Conservation (phyloP, 2,888 invertebrate species). For the Heliconius sara region DNA sequence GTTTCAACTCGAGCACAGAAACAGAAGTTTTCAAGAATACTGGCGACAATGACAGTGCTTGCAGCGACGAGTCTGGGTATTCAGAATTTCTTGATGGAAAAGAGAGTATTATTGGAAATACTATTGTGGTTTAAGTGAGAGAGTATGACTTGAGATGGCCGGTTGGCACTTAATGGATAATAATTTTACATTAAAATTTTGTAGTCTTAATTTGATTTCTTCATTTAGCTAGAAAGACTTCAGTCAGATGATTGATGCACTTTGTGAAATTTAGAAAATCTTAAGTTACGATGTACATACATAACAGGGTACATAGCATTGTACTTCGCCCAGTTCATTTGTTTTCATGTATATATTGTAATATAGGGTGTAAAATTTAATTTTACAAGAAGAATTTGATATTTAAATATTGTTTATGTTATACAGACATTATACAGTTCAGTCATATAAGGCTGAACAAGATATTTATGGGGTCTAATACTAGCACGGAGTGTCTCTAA, state of each 20-base stretch:
- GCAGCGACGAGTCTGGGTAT: constrained; percentile 96
- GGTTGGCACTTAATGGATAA: constrained; percentile 42
- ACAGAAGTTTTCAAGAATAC: constrained; percentile 78
- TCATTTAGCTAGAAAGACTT: neutral
- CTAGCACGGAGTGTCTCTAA: neutral
- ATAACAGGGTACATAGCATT: constrained; percentile 61
- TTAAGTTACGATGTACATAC: constrained; percentile 53
- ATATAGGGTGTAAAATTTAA: constrained; percentile 53
- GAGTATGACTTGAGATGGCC: constrained; percentile 34
- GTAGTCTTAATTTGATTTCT: neutral
- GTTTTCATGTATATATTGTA: constrained; percentile 75
- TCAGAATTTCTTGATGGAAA: constrained; percentile 88
- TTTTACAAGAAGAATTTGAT: constrained; percentile 40
- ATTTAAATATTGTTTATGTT: constrained; percentile 49
- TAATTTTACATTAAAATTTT: neutral
- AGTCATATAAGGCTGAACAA: neutral
- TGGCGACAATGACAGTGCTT: constrained; percentile 90
- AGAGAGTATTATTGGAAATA: constrained; percentile 78
- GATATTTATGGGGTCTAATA: neutral
- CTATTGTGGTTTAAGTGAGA: constrained; percentile 75
- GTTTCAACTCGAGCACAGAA: constrained; percentile 71
- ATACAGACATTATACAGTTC: constrained; percentile 5
- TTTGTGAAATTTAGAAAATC: neutral
- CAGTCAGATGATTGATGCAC: neutral
- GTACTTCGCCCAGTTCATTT: constrained; percentile 66